These are phyloP conservation scores for Drosophila navojoa DNA, from an alignment of 1,140 invertebrate genomes.

Conservation along the genomic window DNA sequence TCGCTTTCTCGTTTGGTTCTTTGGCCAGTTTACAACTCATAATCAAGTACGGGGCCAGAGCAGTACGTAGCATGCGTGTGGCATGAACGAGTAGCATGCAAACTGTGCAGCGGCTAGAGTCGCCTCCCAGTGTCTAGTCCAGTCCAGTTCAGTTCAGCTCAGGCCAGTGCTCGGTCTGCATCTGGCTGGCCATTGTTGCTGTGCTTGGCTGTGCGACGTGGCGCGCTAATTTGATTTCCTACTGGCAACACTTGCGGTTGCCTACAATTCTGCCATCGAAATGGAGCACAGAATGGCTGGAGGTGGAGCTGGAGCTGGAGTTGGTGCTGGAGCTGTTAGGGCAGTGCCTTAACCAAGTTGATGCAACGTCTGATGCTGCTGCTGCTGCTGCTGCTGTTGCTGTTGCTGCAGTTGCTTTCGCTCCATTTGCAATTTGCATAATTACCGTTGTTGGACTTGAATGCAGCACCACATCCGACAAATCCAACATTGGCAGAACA, in stretches of 20 bases:
- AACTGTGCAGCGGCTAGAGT: constrained; percentile 18
- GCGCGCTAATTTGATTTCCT: constrained; percentile 78
- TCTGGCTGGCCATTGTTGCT: constrained; percentile 23
- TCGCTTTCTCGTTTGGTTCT: background rate
- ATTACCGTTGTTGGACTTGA: constrained; percentile 81
- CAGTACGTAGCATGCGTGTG: constrained; percentile 8
- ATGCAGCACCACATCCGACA: constrained; percentile 69
- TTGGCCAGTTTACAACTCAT: constrained; percentile 17
- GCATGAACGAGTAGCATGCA: constrained; percentile 13
- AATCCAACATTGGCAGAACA: constrained; percentile 44
- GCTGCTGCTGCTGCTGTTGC: constrained; percentile 20
- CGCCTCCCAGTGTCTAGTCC: constrained; percentile 43
- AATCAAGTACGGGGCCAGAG: constrained; percentile 8
- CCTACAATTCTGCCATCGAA: constrained; percentile 27
- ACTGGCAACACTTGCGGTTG: constrained; percentile 74
- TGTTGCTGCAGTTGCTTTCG: constrained; percentile 40
- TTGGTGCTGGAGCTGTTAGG: background rate
- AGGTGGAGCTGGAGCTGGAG: too few species aligned
- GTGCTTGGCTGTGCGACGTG: constrained; percentile 48
- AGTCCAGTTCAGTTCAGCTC: constrained; percentile 32
- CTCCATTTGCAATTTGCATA: constrained; percentile 81
- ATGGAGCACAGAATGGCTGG: constrained; percentile 25
- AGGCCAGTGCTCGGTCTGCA: background rate
- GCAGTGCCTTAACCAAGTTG: constrained; percentile 19
- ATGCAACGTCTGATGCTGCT: constrained; percentile 1